Base-by-base conservation (phyloP, 2,113 vertebrate species). In the Hucho hucho region DNA sequence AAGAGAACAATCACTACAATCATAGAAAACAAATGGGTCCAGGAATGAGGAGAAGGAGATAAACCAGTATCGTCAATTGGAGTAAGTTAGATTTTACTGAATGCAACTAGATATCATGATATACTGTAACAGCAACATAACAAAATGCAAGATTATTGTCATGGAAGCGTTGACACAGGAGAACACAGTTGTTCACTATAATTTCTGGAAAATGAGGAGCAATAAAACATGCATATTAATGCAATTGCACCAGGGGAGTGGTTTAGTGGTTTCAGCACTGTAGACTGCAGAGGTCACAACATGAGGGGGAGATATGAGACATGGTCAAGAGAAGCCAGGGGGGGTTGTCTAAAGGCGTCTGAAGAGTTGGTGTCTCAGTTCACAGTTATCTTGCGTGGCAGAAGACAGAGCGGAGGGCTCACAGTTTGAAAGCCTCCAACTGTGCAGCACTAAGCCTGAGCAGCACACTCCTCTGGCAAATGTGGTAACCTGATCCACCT, bases 401-500 rank as follows among this genome's bases (percentile, higher is more conserved):
- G 58, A 3, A 61, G 58, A 22, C 7, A 0, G 18, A 9, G 58
- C 6, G 2, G n/a, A 61, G 58, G 58, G n/a, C 81, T 80, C 65
- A 43, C 63, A 64, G 80, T 80, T 76, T 84, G 64, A 84, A 84
- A 90, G 67, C 74, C 77, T 85, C 83, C 79, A 80, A 81, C 77
- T 80, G 79, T 81, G 84, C 80, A 84, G 78, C 76, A 71, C 84
- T 80, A 85, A 84, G 81, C 89, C 75, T 80, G 88, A 53, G 72
- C 82, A 89, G 88, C 87, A 86, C 74, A 90, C 86, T 86, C 86
- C 77, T 64, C 49, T 72, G 67, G 80, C 66, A 81, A 85, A n/a
- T 73, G 58, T 79, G 64, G 90, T 84, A 92, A 92, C 85, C 79
- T 75, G 87, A 92, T 89, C 87, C 90, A 88, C 78, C 87, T 78